Evolutionary conservation across 2,113 vertebrate species (phyloP), one percentile per base, ranked within the genome.

Genomic region (Epinephelus moara): DNA sequence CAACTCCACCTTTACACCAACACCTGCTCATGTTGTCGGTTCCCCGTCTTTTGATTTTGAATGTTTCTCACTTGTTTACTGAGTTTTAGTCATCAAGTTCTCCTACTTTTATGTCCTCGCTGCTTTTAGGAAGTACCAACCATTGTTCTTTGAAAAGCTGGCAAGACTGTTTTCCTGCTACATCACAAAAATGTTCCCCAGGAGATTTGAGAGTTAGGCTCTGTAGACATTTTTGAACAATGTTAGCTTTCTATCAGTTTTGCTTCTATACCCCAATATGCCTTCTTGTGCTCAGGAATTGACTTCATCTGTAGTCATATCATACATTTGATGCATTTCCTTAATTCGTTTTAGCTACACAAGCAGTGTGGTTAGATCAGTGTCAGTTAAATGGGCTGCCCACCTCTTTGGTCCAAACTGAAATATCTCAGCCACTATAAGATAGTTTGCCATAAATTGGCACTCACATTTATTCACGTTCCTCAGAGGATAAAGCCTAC

Each of bases 121-220:
- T 56, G 47, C 14, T 5, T 21, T 18, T 4, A 23, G 56, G 57
- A 82, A 73, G 47, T 71, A 59, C 49, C 42, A 75, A 10, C n/a
- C n/a, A 85, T 64, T 85, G 82, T 83, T 86, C 62, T 80, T n/a
- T 60, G 6, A 52, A 7, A 77, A 73, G 23, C 60, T 68, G 14
- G 23, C 55, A 8, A 33, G 33, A 45, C 52, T 71, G 33, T 50
- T 68, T 84, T 85, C 73, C 82, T 83, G 55, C 49, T 40, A 4
- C 45, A 37, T 27, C 27, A 27, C 11, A 45, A 13, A 78, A 71
- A 80, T 50, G 53, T 30, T 13, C 25, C 73, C 66, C 37, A 7
- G 14, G 74, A 81, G 76, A 68, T 6, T 4, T 1, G 5, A 52
- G 23, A 55, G 0, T 71, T 30, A 25, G 30, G 40, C 7, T 61